phyloP scores from a whole-genome alignment of 2,888 invertebrate genomes.

The Lepeophtheirus nordmannii region DNA sequence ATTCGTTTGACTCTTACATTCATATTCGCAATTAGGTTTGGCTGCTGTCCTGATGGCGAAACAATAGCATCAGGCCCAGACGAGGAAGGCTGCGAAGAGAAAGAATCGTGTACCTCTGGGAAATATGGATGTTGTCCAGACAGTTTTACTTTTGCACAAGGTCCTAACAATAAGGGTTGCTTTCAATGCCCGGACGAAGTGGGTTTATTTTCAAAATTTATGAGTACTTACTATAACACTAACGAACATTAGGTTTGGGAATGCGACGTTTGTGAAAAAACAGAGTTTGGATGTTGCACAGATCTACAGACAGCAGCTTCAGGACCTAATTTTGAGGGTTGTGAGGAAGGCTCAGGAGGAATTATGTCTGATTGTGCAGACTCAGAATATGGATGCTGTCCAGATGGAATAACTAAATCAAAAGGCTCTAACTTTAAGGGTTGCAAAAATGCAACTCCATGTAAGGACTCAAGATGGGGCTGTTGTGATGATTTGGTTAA shows the following conservation, averaged over 20 bases:
- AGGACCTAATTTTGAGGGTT: conserved; percentile 50
- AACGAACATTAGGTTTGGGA: conserved; percentile 43
- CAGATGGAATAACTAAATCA: conserved; percentile 39
- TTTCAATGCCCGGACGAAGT: conserved; percentile 25
- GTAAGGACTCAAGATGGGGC: conserved; percentile 48
- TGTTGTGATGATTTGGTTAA: conserved; percentile 73
- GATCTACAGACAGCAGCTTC: conserved; percentile 47
- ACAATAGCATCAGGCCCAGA: conserved; percentile 31
- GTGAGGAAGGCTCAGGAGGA: conserved; percentile 32
- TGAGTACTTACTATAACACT: not conserved
- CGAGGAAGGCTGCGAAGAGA: conserved; percentile 30
- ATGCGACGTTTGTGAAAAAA: conserved; percentile 49
- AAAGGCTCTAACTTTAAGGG: conserved; percentile 43
- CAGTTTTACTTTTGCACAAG: conserved; percentile 36
- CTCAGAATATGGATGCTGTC: conserved; percentile 37
- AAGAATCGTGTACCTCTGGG: conserved; percentile 29
- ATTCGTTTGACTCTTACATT: not conserved
- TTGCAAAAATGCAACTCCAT: conserved; percentile 33
- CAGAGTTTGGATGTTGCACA: conserved; percentile 50
- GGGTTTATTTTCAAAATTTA: not conserved
- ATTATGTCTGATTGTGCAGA: conserved; percentile 28
- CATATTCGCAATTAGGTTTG: conserved; percentile 26
- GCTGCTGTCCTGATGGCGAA: conserved; percentile 32
- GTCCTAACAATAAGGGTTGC: conserved; percentile 35
- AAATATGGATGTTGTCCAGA: conserved; percentile 40